These are phyloP conservation scores for Cynopterus brachyotis DNA, from an alignment of 2,113 vertebrate genomes.

Conservation along the genomic window DNA sequence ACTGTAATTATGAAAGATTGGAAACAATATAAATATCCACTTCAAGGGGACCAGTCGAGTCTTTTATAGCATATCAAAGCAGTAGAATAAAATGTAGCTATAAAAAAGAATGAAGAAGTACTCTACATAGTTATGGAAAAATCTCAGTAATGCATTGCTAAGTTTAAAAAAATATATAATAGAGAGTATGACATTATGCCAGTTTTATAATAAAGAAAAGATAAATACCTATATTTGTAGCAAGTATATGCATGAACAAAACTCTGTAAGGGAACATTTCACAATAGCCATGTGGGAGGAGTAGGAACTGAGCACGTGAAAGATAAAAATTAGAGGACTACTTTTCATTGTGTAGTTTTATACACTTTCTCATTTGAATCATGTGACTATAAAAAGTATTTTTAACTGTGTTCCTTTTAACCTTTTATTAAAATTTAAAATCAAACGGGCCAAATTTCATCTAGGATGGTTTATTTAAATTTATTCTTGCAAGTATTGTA, in stretches of 20 bases:
- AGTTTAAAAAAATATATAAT: background rate
- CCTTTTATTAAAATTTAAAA: slow-evolving; percentile 9
- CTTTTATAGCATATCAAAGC: background rate
- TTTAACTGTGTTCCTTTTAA: slow-evolving; percentile 25
- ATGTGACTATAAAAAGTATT: background rate
- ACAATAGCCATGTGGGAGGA: background rate
- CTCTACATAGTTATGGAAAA: background rate
- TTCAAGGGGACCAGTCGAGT: background rate
- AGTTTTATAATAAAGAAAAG: background rate
- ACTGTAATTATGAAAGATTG: background rate
- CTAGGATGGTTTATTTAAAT: background rate
- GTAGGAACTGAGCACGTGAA: background rate
- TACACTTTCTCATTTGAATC: slow-evolving; percentile 6
- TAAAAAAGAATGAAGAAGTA: background rate
- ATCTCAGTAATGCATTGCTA: background rate
- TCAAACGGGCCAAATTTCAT: slow-evolving; percentile 8
- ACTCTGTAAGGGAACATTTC: background rate
- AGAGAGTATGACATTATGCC: background rate
- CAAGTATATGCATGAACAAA: background rate
- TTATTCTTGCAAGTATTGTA: background rate
- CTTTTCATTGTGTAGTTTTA: background rate
- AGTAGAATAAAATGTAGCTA: background rate
- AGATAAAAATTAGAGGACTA: background rate
- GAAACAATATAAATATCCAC: background rate
- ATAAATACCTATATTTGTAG: background rate